Conservation (phyloP, 2,888 invertebrate genomes). For the Emmelina monodactyla region DNA sequence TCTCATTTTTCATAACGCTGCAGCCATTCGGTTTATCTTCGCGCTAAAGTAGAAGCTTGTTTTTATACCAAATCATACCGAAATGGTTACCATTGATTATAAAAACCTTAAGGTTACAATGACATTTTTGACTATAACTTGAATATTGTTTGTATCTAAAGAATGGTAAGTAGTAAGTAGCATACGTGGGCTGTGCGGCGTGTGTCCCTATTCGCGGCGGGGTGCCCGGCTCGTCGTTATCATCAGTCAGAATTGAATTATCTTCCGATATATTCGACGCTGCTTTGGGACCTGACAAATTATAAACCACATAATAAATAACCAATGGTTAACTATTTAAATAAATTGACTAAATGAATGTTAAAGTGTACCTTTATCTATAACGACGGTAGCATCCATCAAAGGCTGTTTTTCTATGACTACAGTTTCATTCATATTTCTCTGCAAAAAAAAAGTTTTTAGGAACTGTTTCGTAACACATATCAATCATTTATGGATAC, state of each 20-base stretch:
- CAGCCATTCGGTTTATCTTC: too few relatives aligned
- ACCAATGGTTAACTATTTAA: too few relatives aligned
- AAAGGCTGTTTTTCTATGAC: slow-evolving; percentile 26
- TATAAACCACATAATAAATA: too few relatives aligned
- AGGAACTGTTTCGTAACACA: neutral
- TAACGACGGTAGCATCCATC: slow-evolving; percentile 41
- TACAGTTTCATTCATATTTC: slow-evolving; percentile 35
- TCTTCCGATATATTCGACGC: slow-evolving; percentile 31
- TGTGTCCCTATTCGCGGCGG: slow-evolving; percentile 25
- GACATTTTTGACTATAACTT: too few relatives aligned
- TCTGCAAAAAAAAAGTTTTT: slow-evolving; percentile 21
- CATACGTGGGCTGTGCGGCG: slow-evolving; percentile 31
- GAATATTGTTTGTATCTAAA: neutral
- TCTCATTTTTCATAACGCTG: too few relatives aligned
- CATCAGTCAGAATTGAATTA: slow-evolving; percentile 40
- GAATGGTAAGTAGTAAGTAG: slow-evolving; percentile 9
- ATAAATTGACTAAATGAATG: neutral
- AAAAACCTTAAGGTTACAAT: too few relatives aligned
- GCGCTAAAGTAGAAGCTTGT: too few relatives aligned
- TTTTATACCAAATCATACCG: too few relatives aligned
- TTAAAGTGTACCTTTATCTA: slow-evolving; percentile 33
- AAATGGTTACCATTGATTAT: too few relatives aligned
- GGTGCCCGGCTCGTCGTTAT: slow-evolving; percentile 24
- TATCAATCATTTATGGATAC: too few relatives aligned
- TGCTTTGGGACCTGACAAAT: too few relatives aligned